These are phyloP conservation scores for Oxygymnocypris stewartii DNA, from an alignment of 2,113 vertebrate genomes.

Conservation along the genomic window DNA sequence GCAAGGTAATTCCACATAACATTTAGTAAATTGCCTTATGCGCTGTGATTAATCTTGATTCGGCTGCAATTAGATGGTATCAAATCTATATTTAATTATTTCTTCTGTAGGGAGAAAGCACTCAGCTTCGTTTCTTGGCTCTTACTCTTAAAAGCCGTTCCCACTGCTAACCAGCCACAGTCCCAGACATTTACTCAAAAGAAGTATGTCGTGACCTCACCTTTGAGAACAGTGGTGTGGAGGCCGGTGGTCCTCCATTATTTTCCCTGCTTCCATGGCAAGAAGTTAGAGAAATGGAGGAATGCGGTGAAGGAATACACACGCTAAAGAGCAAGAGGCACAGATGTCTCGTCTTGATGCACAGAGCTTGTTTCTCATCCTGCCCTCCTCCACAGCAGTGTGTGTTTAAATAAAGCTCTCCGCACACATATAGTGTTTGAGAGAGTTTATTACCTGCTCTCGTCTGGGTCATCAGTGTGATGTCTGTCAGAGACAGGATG, in stretches of 20 bases:
- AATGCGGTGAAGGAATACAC: conserved; percentile 68
- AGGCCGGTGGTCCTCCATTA: conserved; percentile 56
- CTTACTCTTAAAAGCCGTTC: conserved; percentile 28
- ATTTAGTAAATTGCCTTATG: background rate
- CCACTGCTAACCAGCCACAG: background rate
- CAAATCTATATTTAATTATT: conserved; percentile 13
- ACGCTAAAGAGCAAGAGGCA: conserved; percentile 54
- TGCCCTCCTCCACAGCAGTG: conserved; percentile 1
- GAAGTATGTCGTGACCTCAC: conserved; percentile 49
- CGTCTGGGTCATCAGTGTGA: conserved; percentile 39
- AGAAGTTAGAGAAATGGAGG: conserved; percentile 68
- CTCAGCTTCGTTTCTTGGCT: background rate
- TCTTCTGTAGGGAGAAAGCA: background rate
- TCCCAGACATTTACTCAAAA: conserved; percentile 27
- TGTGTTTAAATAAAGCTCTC: conserved; percentile 40
- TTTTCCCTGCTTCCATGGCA: conserved; percentile 67
- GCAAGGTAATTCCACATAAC: background rate
- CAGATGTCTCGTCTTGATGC: conserved; percentile 39
- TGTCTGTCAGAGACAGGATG: conserved; percentile 19
- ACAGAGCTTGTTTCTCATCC: conserved; percentile 26
- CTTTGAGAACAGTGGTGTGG: conserved; percentile 49
- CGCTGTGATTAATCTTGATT: background rate
- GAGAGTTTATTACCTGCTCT: conserved; percentile 40
- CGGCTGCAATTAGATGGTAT: background rate
- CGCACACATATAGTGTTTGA: conserved; percentile 24